Evolutionary conservation across 2,113 vertebrate genomes (phyloP), one percentile per base, ranked within the genome.

Genomic region (Garra rufa): DNA sequence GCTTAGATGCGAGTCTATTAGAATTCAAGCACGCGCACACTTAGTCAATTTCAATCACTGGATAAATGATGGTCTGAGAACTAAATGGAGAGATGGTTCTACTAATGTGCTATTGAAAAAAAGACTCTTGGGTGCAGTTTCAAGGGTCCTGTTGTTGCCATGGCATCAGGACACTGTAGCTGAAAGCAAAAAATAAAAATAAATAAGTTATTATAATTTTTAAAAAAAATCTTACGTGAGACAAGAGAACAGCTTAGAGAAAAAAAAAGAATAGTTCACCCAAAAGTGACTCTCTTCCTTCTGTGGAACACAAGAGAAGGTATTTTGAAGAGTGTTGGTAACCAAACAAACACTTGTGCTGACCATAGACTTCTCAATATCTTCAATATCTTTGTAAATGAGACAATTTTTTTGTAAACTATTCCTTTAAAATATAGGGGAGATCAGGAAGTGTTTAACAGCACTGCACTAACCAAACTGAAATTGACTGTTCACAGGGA

Each of bases 111-210:
- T 41, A 65, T 15, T 46, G 26, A 50, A 46, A 15, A 81, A 55
- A 70, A 79, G 28, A 38, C 43, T 79, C 55, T 26, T 70, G 69
- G 46, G 30, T 44, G 74, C 41, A 19, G 34, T 82, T 69, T 55
- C 34, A 38, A 46, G 24, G 26, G 46, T 76, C 43, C 50, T 44
- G 61, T 75, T 86, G 87, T 86, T 88, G 84, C 87, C 82, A 88
- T 86, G 87, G 87, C 63, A 71, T 74, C 84, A 75, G 50, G 15
- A 81, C 81, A 88, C 69, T 61, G 61, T 85, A 70, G n/a, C 75
- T 82, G 19, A 83, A 14, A 41, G 75, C 73, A 75, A 41, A 26
- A 46, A 26, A 50, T 8, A n/a, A 1, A 19, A 21, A 7, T 14
- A 43, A 14, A 48, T 44, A 17, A 38, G 26, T 2, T 13, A 3